phyloP scores from a whole-genome alignment of 2,113 vertebrate species.

The Otocyon megalotis region DNA sequence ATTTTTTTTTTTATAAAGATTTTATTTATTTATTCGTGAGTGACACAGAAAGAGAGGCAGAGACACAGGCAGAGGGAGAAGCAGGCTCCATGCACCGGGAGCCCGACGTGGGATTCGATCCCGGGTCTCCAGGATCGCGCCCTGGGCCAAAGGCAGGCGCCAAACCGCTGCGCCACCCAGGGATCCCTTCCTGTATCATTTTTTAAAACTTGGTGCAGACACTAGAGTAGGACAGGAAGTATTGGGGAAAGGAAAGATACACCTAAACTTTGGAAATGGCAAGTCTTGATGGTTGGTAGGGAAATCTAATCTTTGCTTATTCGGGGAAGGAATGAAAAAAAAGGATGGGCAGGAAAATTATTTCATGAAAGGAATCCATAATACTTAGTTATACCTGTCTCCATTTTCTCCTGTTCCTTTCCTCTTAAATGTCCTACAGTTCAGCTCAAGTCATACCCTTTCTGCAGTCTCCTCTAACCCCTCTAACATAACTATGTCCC shows the following conservation, averaged over 20 bases:
- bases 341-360: not conserved
- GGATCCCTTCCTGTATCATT: not conserved
- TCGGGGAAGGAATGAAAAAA: not conserved
- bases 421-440: not conserved
- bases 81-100: not conserved
- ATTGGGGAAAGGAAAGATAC: not conserved
- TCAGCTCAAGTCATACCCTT: not conserved
- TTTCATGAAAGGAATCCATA: not conserved
- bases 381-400: not conserved
- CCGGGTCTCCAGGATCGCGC: not conserved
- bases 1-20: not conserved
- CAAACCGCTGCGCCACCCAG: not conserved
- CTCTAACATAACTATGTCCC: not conserved
- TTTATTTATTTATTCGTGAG: not conserved
- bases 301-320: not conserved
- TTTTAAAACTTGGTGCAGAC: not conserved
- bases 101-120: not conserved
- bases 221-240: not conserved
- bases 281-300: not conserved
- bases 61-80: not conserved
- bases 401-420: not conserved
- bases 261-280: constrained; percentile 19
- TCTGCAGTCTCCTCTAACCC: not conserved
- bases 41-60: not conserved
- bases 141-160: no score